Percentiles rank a stretch among this genome's conserved stretches.
These are phyloP conservation scores for Hippocampus kuda DNA, from an alignment of 2,797 vertebrate genomes.

Conservation along the genomic window DNA sequence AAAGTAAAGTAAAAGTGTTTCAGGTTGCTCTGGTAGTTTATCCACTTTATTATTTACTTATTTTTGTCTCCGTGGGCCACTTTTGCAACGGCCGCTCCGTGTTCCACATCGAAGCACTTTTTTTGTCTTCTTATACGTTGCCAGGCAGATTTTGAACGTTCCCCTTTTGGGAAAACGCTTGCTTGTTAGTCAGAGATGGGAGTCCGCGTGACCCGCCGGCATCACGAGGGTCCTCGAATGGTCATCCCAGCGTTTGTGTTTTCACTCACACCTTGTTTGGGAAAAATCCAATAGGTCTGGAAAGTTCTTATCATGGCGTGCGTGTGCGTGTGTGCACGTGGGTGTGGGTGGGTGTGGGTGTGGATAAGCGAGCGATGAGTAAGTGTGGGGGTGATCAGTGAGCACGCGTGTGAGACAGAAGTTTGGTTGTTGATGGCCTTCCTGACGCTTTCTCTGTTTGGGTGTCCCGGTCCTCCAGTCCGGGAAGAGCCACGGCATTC, in stretches of 20 bases:
- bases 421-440: slow-evolving; percentile 33
- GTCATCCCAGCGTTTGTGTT: slow-evolving; percentile 8
- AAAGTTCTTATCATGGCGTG: slow-evolving; percentile 35
- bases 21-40: no score
- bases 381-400: not conserved
- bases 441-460: slow-evolving; percentile 30
- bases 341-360: no score
- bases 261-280: not conserved
- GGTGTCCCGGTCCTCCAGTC: slow-evolving; percentile 51
- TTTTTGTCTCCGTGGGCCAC: no score
- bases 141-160: not conserved
- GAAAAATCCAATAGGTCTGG: slow-evolving; percentile 9
- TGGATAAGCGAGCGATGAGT: no score
- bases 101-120: no score
- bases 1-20: no score
- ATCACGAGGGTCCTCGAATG: slow-evolving; percentile 27
- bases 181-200: slow-evolving; percentile 16
- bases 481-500: slow-evolving; percentile 53
- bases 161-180: not conserved
- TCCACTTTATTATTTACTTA: no score
- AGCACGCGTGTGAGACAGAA: not conserved
- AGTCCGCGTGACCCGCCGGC: not conserved
- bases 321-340: not conserved
- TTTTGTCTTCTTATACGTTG: not conserved
- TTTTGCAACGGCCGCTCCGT: not conserved